Evolutionary conservation across 2,113 vertebrate genomes (phyloP), one percentile per base, ranked within the genome.

Genomic region (Engystomops pustulosus): DNA sequence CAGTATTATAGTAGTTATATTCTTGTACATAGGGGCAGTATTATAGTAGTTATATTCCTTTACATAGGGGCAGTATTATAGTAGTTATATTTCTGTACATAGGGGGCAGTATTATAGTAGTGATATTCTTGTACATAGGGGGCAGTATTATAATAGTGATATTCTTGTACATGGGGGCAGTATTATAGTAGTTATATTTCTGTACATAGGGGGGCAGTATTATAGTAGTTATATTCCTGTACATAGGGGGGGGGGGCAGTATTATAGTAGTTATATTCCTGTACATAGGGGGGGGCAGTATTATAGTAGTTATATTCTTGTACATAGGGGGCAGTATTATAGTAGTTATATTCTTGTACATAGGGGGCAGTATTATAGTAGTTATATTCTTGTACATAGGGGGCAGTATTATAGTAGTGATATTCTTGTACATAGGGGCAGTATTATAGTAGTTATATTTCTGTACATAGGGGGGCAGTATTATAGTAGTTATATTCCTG

Each of bases 201-300:
- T 60, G 10, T 60, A 60, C 10, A 60, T 60, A 23, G 53, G 53
- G 53, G 53, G 6, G 53, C 53, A 58, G 53, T 25, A 58, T 25
- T 58, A 58, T 58, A 60, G 55, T 60, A 60, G 55, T 60, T 60
- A 60, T 60, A 60, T 60, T 60, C 55, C 27, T 60, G 55, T 60
- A 60, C 10, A 60, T 60, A 60, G 55, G 55, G 4, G 55, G 10
- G 27, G 55, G 55, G 55, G 4, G 55, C 23, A 60, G 55, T 60
- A 60, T 60, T 60, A 60, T 60, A 60, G 55, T 60, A 60, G 55
- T 25, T 60, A 60, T 60, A 60, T 60, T 60, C 47, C 18, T 49
- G 20, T 55, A 55, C 53, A 55, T 55, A 55, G 53, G 20, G 6
- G 47, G 53, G 20, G 6, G 47, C 15, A 49, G 47, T 49, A 49